Base-by-base conservation (phyloP, 1,140 invertebrate genomes). In the Cotesia vestalis region DNA sequence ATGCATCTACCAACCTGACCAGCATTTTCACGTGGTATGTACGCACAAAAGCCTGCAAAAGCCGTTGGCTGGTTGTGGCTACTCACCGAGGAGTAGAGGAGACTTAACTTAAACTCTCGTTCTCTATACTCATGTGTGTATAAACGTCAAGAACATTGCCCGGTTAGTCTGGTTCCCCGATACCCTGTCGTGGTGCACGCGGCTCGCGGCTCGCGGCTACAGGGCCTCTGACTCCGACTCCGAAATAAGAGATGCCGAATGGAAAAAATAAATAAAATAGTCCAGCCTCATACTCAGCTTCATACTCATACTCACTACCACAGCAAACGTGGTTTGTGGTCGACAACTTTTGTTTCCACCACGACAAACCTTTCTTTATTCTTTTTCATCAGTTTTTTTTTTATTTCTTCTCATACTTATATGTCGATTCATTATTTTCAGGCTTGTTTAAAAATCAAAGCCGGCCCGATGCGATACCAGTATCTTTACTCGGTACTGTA, bases 1-100 rank as follows among this genome's bases (percentile, higher is more conserved):
- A 60, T 66, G 60, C 67, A 66, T 69, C 59, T 70, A 73, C 20
- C 46, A 40, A 40, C 35, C 66, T 40, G 34, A 40, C 51, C 40
- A 17, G 61, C 35, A 59, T 68, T 60, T 40, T 59, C 59, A 77
- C 66, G 76, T 73, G 62, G 63, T 72, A 52, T 67, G 69, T 34
- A 68, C 62, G 69, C 63, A 71, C 67, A 64, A 20, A 55, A 69
- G 51, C 36, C 38, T 60, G 71, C 67, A 64, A 20, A 55, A 69
- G 51, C 36, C 38, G 46, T 59, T 38, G 59, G 46, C 57, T 51
- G 27, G 27, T 27, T 46, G 66, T 51, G 60, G 55, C n/a, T 55
- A 34, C 55, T 59, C n/a, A 51, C 17, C 35, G 27, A 52, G 53
- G 27, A 52, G 53, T 46, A 59, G 61, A 38, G 52, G 53, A 40